Base-by-base conservation (phyloP, 2,888 invertebrate species). In the Limulus polyphemus region DNA sequence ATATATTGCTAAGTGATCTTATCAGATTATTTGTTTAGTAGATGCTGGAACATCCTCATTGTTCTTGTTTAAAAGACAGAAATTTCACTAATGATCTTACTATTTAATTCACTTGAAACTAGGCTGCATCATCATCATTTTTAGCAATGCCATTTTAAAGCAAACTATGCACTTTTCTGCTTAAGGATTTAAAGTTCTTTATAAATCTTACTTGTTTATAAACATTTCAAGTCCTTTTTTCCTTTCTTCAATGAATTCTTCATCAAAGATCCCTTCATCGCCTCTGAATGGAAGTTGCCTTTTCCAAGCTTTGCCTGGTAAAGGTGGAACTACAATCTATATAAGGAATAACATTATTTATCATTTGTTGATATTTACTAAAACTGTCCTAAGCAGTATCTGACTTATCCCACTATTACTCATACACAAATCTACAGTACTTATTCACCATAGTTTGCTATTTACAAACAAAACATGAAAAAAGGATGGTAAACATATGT, bases 231-330 rank as follows among this genome's bases (percentile, higher is more conserved):
- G 82, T 56, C 81, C 95, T 83, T 97, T 97, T 78, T 97, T 86
- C 73, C 99, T 84, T 72, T 98, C 97, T 78, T 99, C 99, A 74
- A 99, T 98, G 77, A 99, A 99, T 74, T 93, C 95, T 75, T 99
- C 98, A 77, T 99, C 99, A 78, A 94, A 99, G 73, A 99, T 93
- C 60, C 99, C 99, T 80, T 99, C 99, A 75, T 99, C 99, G 13
- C 91, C 88, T 69, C 99, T 84, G 80, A 99, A 99, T 17, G 99
- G 99, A 79, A 99, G 83, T 77, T 98, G 98, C 75, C 97, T 83
- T 79, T 98, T 98, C 85, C 95, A 87, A 10, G 99, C 98, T 81
- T 99, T 99, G 16, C 97, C 94, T 4, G 99, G 99, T 73, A 99
- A 81, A 50, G 93, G 87, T 65, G 99, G 99, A 52, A 99, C 99